Evolutionary conservation across 2,113 vertebrate species (phyloP), one percentile per base, ranked within the genome.

Genomic region (Callopanchax toddi): DNA sequence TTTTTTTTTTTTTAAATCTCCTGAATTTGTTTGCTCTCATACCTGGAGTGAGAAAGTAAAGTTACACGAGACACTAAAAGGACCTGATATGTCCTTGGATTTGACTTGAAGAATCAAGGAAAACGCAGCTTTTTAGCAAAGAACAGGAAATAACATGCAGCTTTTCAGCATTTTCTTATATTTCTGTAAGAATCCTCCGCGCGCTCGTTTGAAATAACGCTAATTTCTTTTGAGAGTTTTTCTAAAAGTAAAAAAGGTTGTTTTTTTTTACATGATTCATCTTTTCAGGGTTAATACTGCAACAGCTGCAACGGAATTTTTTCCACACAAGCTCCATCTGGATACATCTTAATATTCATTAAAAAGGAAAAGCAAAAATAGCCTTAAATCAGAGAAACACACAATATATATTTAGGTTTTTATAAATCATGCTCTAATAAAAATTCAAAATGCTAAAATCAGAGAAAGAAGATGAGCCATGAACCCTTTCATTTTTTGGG

Each of bases 1-100:
- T 32, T 29, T 5, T 29, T 29, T 51, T 26, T 44, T 20, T 43
- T 40, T 16, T 16, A 60, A 65, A 71, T 64, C 32, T 73, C 64
- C 61, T 42, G 3, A 55, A 66, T 67, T 64, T 43, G 12, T 51
- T 61, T 42, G 61, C 4, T 34, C 50, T 34, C 36, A 18, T 76
- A 59, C 78, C 55, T 26, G 32, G 58, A 52, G 51, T 25, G 29
- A 59, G 32, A 54, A 39, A 58, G 69, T 44, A 76, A 70, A 66
- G n/a, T 34, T 37, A 68, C 43, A 53, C n/a, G n/a, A n/a, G n/a
- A 22, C 23, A 36, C 10, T 11, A 16, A 16, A 50, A 9, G 25
- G 11, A 34, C 11, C 26, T 8, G 10, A 52, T 5, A 10, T 21
- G 5, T 11, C 20, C 6, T 52, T 52, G 32, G n/a, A 36, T 36